A percentile compares a stretch with the other conserved stretches of the same genome.
Evolutionary conservation across 2,113 vertebrate species (phyloP).

Genomic region (Pteruthius melanotis): DNA sequence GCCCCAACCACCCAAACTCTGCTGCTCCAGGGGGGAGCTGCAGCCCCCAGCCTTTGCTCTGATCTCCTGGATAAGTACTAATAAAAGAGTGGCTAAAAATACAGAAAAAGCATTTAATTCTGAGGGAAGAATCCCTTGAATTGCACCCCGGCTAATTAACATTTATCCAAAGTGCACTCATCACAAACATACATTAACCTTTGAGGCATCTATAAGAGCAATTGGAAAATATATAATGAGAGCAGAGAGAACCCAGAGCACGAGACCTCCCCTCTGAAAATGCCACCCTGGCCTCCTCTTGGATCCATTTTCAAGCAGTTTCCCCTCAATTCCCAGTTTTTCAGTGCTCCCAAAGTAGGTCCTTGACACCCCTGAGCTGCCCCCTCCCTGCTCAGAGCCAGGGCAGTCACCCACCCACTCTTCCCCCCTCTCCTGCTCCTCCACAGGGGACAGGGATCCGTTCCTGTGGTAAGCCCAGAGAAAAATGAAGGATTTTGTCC

Average conservation of each 20-base stretch:
- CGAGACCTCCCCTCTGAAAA: background rate
- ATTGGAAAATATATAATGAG: background rate
- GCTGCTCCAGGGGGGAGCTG: background rate
- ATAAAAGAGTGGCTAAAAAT: constrained; percentile 6
- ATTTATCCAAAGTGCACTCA: constrained; percentile 33
- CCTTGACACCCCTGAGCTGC: background rate
- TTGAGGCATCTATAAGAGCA: constrained; percentile 35
- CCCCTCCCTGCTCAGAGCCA: rapidly evolving
- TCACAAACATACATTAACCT: constrained; percentile 63
- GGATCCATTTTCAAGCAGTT: background rate
- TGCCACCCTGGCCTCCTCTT: background rate
- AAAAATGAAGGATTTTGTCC: background rate
- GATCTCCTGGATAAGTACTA: background rate
- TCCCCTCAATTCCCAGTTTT: background rate
- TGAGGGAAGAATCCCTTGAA: background rate
- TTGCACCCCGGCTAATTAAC: constrained; percentile 13
- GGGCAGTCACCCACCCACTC: background rate
- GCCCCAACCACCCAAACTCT: background rate
- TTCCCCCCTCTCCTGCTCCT: background rate
- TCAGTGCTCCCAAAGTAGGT: background rate
- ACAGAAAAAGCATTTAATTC: background rate
- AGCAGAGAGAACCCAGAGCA: background rate
- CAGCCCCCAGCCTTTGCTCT: background rate
- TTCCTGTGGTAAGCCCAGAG: background rate
- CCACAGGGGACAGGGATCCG: background rate